Percentiles rank a stretch among this genome's conserved stretches.
phyloP scores from a whole-genome alignment of 2,888 invertebrate species.

The Anorthoa munda region DNA sequence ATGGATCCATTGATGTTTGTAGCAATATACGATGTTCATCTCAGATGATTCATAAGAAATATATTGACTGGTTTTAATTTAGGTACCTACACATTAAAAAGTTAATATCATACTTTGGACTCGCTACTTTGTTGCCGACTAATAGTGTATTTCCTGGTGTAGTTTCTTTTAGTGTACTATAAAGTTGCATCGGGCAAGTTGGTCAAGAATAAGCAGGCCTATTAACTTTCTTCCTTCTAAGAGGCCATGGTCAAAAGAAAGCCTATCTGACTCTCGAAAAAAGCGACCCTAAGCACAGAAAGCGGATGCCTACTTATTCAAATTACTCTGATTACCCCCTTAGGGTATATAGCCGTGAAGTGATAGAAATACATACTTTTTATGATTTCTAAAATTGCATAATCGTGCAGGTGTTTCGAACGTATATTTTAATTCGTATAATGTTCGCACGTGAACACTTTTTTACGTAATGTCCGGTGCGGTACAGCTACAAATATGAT shows the following conservation, averaged over 20 bases:
- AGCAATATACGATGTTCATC: neutral
- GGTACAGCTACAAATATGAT: constrained; percentile 16
- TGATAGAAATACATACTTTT: constrained; percentile 61
- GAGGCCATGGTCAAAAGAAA: constrained; percentile 35
- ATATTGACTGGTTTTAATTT: neutral
- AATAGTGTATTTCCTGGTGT: neutral
- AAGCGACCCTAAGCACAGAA: constrained; percentile 38
- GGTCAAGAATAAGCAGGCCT: neutral
- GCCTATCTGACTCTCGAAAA: constrained; percentile 35
- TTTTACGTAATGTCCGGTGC: constrained; percentile 62
- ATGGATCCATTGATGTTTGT: neutral
- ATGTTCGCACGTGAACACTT: constrained; percentile 53
- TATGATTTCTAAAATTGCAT: constrained; percentile 65
- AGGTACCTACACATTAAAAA: constrained; percentile 1
- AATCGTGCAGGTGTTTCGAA: constrained; percentile 55
- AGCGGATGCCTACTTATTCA: constrained; percentile 43
- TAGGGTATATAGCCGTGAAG: constrained; percentile 52
- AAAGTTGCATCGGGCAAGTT: neutral
- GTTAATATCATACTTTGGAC: constrained; percentile 1
- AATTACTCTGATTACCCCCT: constrained; percentile 57
- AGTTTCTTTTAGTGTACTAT: constrained; percentile 14
- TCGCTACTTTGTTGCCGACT: neutral
- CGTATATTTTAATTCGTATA: constrained; percentile 55
- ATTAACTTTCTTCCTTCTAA: constrained; percentile 37
- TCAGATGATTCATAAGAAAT: neutral